phyloP scores from a whole-genome alignment of 1,140 invertebrate species.

The Drosophila azteca region DNA sequence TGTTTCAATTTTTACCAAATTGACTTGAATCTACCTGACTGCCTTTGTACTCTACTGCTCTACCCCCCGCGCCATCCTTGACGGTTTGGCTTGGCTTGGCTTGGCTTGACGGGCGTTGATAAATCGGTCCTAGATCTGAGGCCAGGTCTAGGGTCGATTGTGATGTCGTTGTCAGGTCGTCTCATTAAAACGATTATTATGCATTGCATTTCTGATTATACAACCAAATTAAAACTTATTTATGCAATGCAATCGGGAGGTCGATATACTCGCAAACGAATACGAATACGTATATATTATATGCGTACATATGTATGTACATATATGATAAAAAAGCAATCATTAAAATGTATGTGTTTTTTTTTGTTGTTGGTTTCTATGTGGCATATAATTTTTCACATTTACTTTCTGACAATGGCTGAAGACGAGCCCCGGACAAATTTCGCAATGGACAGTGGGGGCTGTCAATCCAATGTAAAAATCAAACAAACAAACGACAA shows the following conservation, averaged over 20 bases:
- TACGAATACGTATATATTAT: constrained; percentile 11
- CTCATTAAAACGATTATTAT: constrained; percentile 79
- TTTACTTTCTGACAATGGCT: constrained; percentile 59
- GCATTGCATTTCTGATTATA: constrained; percentile 75
- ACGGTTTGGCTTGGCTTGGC: no score
- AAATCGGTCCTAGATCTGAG: constrained; percentile 33
- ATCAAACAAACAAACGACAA: constrained; percentile 56
- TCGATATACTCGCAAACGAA: constrained; percentile 16
- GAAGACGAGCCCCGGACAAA: constrained; percentile 29
- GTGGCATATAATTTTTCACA: constrained; percentile 66
- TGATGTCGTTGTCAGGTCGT: constrained; percentile 59
- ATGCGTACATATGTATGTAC: no score
- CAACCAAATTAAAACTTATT: constrained; percentile 79
- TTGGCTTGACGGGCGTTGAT: constrained; percentile 38
- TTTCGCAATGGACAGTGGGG: neutral
- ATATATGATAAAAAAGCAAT: constrained; percentile 37
- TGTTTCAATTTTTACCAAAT: constrained; percentile 82
- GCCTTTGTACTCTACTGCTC: constrained; percentile 1
- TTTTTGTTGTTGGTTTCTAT: constrained; percentile 42
- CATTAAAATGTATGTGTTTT: constrained; percentile 49
- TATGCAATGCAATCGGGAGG: constrained; percentile 43
- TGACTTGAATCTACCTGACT: constrained; percentile 67
- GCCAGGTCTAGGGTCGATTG: constrained; percentile 13
- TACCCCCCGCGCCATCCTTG: constrained; percentile 8
- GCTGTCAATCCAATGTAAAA: constrained; percentile 56